These are phyloP conservation scores for Sitta europaea DNA, from an alignment of 2,113 vertebrate genomes.

Conservation along the genomic window DNA sequence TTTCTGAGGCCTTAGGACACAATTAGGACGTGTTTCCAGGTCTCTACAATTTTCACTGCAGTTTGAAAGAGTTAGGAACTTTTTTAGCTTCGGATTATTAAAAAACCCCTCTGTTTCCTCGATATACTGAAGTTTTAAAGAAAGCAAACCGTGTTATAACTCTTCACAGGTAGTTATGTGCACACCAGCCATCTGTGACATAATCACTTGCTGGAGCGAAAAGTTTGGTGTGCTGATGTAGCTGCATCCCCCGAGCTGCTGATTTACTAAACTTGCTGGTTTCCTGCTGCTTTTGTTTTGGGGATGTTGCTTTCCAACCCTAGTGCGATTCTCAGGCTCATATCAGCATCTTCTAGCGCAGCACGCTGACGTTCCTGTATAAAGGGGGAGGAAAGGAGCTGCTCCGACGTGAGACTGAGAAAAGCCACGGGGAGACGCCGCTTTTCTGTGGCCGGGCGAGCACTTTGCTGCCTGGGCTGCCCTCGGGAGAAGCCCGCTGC, in stretches of 20 bases:
- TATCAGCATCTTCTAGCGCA: not conserved
- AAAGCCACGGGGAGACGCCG: not conserved
- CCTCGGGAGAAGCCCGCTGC: not conserved
- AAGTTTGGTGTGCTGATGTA: not conserved
- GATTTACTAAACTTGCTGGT: not conserved
- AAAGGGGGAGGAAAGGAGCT: not conserved
- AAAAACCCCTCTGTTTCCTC: not conserved
- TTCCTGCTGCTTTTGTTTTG: not conserved
- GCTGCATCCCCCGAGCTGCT: not conserved
- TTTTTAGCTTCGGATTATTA: not conserved
- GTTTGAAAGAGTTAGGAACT: not conserved
- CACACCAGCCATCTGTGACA: not conserved
- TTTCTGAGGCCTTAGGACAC: not conserved
- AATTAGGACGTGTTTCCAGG: not conserved
- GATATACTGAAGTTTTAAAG: not conserved
- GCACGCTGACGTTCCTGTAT: rapidly evolving
- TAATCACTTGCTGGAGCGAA: not conserved
- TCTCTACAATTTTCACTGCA: not conserved
- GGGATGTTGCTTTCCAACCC: not conserved
- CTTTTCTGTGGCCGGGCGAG: rapidly evolving
- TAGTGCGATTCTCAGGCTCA: rapidly evolving
- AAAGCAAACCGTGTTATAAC: not conserved
- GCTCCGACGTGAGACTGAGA: not conserved
- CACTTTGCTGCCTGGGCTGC: not conserved
- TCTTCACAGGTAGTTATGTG: rapidly evolving